These are phyloP conservation scores for Lepilemur septentrionalis DNA, from an alignment of 2,797 vertebrate genomes.

Conservation along the genomic window DNA sequence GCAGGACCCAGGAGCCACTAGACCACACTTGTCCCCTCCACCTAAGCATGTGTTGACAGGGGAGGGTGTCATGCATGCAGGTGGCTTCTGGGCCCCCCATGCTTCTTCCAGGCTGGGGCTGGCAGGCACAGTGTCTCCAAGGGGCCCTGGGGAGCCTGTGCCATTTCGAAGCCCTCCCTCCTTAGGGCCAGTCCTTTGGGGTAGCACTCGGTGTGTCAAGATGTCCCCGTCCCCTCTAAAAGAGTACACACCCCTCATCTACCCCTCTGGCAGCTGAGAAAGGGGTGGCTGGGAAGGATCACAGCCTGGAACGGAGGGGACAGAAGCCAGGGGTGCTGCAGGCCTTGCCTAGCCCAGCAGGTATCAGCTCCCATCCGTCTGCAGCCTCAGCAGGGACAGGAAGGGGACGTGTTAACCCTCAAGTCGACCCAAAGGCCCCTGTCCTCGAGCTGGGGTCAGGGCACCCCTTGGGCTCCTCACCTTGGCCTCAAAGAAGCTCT, in stretches of 20 bases:
- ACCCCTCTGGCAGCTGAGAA: not conserved
- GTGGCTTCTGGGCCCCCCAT: not conserved
- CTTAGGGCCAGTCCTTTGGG: not conserved
- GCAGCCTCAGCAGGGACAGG: not conserved
- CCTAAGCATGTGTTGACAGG: fast-evolving
- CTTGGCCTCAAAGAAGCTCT: constrained; percentile 97
- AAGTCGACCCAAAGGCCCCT: not conserved
- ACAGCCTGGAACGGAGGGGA: not conserved
- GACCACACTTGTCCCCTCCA: not conserved
- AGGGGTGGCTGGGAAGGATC: not conserved
- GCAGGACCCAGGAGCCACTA: not conserved
- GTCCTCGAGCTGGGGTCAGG: fast-evolving
- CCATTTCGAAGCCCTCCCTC: not conserved
- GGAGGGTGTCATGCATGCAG: not conserved
- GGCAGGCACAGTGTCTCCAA: fast-evolving
- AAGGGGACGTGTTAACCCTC: not conserved
- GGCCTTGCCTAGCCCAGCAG: not conserved
- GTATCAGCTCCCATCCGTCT: fast-evolving
- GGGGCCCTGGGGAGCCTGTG: not conserved
- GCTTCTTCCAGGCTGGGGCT: not conserved
- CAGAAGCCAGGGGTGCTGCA: fast-evolving
- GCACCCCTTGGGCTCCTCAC: constrained; percentile 79
- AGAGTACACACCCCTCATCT: not conserved
- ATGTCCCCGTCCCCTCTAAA: not conserved
- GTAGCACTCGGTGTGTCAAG: not conserved